Evolutionary conservation across 1,140 invertebrate genomes (phyloP).

Genomic region (Drosophila busckii): DNA sequence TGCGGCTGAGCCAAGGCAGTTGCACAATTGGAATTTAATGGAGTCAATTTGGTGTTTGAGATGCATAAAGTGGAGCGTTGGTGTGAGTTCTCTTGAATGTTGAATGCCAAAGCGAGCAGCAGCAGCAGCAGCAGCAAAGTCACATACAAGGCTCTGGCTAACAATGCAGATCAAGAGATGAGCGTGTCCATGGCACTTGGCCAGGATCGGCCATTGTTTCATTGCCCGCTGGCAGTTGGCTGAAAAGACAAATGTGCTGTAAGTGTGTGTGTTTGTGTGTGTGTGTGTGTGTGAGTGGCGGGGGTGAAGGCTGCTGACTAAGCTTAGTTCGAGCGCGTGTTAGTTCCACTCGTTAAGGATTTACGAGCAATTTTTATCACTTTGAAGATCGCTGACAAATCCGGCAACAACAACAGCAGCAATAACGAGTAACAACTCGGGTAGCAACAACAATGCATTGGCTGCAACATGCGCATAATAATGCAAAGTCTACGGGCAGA

Average conservation of each 20-base stretch:
- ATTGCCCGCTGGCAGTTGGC: constrained; percentile 48
- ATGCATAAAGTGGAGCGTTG: constrained; percentile 59
- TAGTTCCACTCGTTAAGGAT: constrained; percentile 79
- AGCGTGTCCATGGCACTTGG: constrained; percentile 62
- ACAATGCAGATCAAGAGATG: constrained; percentile 77
- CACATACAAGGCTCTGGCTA: constrained; percentile 39
- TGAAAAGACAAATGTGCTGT: constrained; percentile 70
- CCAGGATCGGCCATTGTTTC: constrained; percentile 67
- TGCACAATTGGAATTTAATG: constrained; percentile 75
- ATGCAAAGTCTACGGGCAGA: constrained; percentile 57
- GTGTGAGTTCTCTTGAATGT: constrained; percentile 34
- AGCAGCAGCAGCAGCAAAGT: constrained; percentile 19
- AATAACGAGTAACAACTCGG: constrained; percentile 36
- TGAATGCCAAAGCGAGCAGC: constrained; percentile 35
- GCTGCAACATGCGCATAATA: constrained; percentile 71
- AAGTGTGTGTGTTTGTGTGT: constrained; percentile 20
- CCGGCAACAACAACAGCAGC: constrained; percentile 66
- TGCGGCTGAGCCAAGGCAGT: too few species aligned
- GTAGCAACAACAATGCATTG: constrained; percentile 55
- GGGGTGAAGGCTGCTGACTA: constrained; percentile 1
- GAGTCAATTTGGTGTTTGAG: constrained; percentile 71
- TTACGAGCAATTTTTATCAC: constrained; percentile 79
- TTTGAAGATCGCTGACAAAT: constrained; percentile 79
- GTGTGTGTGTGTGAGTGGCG: not conserved
- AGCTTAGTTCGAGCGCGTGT: constrained; percentile 60